Evolutionary conservation across 2,888 invertebrate species (phyloP), one percentile per base, ranked within the genome.

Genomic region (Drosophila meridionalis): DNA sequence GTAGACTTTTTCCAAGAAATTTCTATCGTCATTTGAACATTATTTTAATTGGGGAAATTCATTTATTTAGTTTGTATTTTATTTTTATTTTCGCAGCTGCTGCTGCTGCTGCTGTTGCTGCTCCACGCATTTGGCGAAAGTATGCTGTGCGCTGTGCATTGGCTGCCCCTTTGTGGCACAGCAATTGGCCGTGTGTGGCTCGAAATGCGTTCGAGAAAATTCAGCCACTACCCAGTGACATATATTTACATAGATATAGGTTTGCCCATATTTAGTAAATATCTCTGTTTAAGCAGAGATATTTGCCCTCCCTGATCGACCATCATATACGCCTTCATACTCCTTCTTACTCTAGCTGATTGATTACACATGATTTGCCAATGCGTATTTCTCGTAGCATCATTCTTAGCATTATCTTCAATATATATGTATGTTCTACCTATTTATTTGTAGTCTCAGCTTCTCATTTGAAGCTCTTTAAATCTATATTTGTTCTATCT

Each of bases 1-100:
- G 63, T 66, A 76, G 71, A 78, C 71, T 74, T 83, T 76, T 85
- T 84, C 79, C 83, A 73, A 87, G 87, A 87, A 85, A 85, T 87
- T 84, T 87, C 78, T 78, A 74, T 69, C 64, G 74, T 63, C 84
- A 83, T 71, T 74, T 79, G 53, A 69, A 73, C 64, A 71, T 81
- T 73, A 78, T 83, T 83, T 82, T 84, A 86, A 84, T 85, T 85
- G 87, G 84, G 76, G 87, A 85, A 85, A 85, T 73, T 78, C 70
- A 56, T 59, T 68, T 65, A 61, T 65, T 69, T 42, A 28, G 30
- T 67, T 56, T 60, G 34, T 55, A 64, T 60, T 14, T 28, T 36
- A 20, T 20, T 59, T 30, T 56, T 59, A 30, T 62, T 50, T 42
- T 45, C 34, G 43, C 45, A 34, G 42, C 43, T 50, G 62, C n/a